Percentiles rank a stretch among this genome's conserved stretches.
phyloP scores from a whole-genome alignment of 2,113 vertebrate species.

The Pituophis catenifer region DNA sequence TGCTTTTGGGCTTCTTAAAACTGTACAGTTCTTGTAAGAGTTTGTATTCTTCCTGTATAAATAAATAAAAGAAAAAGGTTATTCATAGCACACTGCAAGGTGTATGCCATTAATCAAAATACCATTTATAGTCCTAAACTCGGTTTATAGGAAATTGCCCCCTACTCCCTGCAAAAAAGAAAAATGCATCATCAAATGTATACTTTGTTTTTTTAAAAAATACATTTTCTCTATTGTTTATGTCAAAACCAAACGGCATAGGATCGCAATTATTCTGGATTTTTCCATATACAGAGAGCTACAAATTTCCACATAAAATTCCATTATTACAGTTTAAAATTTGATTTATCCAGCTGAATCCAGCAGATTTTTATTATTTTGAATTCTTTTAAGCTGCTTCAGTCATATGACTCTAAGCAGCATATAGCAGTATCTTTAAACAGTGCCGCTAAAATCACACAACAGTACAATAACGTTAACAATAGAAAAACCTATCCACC shows the following conservation, averaged over 20 bases:
- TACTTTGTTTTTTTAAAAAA: too few relatives aligned
- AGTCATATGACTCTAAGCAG: background rate
- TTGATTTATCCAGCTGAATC: background rate
- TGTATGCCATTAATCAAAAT: background rate
- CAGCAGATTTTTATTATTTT: background rate
- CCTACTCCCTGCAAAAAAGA: background rate
- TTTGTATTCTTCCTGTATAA: slow-evolving; percentile 82
- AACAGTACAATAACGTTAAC: background rate
- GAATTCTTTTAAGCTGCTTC: background rate
- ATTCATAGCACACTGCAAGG: background rate
- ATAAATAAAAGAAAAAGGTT: slow-evolving; percentile 32
- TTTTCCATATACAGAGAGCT: background rate
- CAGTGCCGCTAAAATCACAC: background rate
- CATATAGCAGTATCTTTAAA: background rate
- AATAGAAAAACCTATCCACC: background rate
- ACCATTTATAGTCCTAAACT: background rate
- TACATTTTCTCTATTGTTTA: background rate
- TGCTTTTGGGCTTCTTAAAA: slow-evolving; percentile 79
- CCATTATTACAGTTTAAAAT: background rate
- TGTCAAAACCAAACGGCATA: background rate
- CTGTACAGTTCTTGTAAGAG: slow-evolving; percentile 87
- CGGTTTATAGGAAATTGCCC: background rate
- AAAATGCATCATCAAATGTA: background rate
- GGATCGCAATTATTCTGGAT: background rate
- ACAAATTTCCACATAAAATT: background rate